Evolutionary conservation across 2,113 vertebrate genomes (phyloP).

Genomic region (Nothocercus nigrocapillus): DNA sequence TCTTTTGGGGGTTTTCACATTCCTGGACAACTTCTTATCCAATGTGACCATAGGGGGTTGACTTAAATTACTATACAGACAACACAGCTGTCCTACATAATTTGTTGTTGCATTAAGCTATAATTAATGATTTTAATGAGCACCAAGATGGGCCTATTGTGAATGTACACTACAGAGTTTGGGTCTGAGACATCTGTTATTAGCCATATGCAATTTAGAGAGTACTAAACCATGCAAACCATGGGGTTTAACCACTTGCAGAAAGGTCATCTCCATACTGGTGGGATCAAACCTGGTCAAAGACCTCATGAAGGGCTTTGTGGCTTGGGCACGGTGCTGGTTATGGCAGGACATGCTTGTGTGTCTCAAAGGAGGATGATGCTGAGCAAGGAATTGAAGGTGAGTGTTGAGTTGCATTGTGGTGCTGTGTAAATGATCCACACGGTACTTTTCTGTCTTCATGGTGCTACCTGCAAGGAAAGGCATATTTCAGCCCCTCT

Average conservation of each 20-base stretch:
- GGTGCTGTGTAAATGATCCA: background rate
- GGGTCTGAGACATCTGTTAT: background rate
- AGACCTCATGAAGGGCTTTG: background rate
- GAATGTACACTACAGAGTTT: background rate
- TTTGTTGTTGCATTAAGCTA: background rate
- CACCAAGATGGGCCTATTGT: background rate
- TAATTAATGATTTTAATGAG: slow-evolving; percentile 1
- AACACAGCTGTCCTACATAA: background rate
- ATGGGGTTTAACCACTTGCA: fast-evolving
- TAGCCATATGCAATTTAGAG: background rate
- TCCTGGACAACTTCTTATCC: background rate
- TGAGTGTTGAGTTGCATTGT: background rate
- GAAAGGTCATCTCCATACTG: background rate
- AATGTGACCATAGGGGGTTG: background rate
- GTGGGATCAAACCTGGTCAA: background rate
- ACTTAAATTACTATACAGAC: background rate
- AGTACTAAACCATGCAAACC: background rate
- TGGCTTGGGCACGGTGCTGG: fast-evolving
- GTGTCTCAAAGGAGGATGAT: background rate
- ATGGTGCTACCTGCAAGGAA: background rate
- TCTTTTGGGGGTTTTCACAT: background rate
- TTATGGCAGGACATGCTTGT: background rate
- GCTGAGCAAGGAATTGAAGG: background rate
- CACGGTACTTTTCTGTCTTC: background rate
- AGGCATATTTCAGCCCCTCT: background rate